Percentiles rank a stretch among this genome's conserved stretches.
These are phyloP conservation scores for Trichonephila clavata DNA, from an alignment of 1,140 invertebrate genomes.

Conservation along the genomic window DNA sequence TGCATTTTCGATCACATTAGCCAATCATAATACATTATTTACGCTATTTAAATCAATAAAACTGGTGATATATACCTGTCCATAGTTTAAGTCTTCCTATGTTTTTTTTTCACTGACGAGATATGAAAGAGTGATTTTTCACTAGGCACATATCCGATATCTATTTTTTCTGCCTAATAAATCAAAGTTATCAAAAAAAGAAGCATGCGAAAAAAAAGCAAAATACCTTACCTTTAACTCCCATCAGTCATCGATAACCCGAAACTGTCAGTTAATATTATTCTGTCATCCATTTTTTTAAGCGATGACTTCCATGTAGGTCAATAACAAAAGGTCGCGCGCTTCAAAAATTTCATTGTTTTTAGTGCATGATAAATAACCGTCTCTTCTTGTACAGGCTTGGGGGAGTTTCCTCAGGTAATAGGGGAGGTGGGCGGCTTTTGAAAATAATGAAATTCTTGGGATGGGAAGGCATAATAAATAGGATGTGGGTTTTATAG, in stretches of 20 bases:
- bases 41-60: too few species aligned
- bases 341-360: constrained; percentile 49
- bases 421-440: background rate
- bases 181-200: constrained; percentile 41
- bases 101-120: background rate
- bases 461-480: background rate
- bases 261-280: constrained; percentile 59
- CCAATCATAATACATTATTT: too few species aligned
- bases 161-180: constrained; percentile 54
- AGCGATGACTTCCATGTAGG: constrained; percentile 47
- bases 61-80: too few species aligned
- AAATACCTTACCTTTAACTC: background rate
- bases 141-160: constrained; percentile 26
- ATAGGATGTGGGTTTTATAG: background rate
- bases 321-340: constrained; percentile 36
- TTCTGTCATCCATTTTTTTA: constrained; percentile 62
- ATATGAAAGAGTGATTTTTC: constrained; percentile 17
- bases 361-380: constrained; percentile 47
- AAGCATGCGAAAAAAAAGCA: background rate
- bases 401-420: background rate
- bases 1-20: too few species aligned
- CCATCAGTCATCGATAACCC: constrained; percentile 41
- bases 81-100: too few species aligned
- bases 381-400: background rate
- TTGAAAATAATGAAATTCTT: constrained; percentile 37